These are phyloP conservation scores for Latrodectus elegans DNA, from an alignment of 2,888 invertebrate species.

Conservation along the genomic window DNA sequence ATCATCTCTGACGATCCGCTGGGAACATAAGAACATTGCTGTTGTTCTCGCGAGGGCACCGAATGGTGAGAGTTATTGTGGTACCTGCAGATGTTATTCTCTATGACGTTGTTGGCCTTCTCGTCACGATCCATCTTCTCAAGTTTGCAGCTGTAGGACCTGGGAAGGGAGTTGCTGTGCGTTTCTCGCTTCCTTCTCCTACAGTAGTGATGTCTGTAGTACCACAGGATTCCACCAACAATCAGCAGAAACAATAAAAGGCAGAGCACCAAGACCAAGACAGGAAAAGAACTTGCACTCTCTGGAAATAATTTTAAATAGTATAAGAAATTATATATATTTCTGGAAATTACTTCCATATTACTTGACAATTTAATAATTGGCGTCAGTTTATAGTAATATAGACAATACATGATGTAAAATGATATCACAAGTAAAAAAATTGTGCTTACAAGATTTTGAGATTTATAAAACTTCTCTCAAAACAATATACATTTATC, in stretches of 20 bases:
- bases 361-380: too few species aligned
- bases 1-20: slow-evolving; percentile 78
- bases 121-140: slow-evolving; percentile 77
- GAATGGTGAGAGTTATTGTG: slow-evolving; percentile 85
- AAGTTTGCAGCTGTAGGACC: slow-evolving; percentile 63
- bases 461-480: too few species aligned
- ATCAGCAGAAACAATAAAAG: slow-evolving; percentile 72
- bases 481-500: too few species aligned
- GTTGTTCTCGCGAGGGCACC: slow-evolving; percentile 80
- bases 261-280: slow-evolving; percentile 71
- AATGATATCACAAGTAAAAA: too few species aligned
- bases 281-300: slow-evolving; percentile 44
- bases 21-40: slow-evolving; percentile 76
- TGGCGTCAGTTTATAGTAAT: too few species aligned
- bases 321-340: neutral
- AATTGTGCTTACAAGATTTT: too few species aligned
- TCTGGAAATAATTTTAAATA: slow-evolving; percentile 28
- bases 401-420: too few species aligned
- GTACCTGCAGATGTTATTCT: slow-evolving; percentile 89
- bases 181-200: slow-evolving; percentile 72
- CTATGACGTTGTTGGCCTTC: slow-evolving; percentile 94
- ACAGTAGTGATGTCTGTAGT: slow-evolving; percentile 79
- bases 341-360: too few species aligned
- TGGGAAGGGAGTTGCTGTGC: slow-evolving; percentile 33
- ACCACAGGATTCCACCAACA: slow-evolving; percentile 75